Conservation (phyloP, 2,113 vertebrate species). For the Leucopsar rothschildi region DNA sequence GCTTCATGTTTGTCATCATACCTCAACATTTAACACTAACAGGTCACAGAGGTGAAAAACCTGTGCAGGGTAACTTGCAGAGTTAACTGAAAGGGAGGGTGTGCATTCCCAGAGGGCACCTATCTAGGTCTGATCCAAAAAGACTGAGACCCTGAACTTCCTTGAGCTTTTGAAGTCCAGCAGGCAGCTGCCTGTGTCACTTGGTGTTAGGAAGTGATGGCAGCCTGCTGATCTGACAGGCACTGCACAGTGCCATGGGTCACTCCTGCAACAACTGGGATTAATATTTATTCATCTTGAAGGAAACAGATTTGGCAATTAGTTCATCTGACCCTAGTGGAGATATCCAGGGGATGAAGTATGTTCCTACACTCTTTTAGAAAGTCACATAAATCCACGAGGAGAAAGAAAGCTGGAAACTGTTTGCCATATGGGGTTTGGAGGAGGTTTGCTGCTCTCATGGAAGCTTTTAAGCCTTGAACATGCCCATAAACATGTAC, state of each 20-base stretch:
- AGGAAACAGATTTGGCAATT: not conserved
- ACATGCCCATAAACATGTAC: not conserved
- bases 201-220: not conserved
- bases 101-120: not conserved
- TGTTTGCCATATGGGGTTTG: not conserved
- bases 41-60: not conserved
- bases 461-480: not conserved
- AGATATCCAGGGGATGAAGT: not conserved
- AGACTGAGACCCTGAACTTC: not conserved
- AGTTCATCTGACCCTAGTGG: not conserved
- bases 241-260: not conserved
- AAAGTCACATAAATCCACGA: not conserved
- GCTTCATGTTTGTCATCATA: not conserved
- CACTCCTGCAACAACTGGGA: not conserved
- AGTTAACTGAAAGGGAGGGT: not conserved
- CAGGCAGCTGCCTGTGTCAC: not conserved
- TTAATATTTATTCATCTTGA: not conserved
- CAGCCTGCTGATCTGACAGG: not conserved
- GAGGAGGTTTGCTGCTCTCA: not conserved
- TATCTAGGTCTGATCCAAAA: not conserved
- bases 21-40: not conserved
- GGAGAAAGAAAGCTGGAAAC: not conserved
- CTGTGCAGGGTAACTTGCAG: not conserved
- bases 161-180: not conserved
- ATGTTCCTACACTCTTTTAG: not conserved